These are phyloP conservation scores for Zelleria hepariella DNA, from an alignment of 2,888 invertebrate species.

Conservation along the genomic window DNA sequence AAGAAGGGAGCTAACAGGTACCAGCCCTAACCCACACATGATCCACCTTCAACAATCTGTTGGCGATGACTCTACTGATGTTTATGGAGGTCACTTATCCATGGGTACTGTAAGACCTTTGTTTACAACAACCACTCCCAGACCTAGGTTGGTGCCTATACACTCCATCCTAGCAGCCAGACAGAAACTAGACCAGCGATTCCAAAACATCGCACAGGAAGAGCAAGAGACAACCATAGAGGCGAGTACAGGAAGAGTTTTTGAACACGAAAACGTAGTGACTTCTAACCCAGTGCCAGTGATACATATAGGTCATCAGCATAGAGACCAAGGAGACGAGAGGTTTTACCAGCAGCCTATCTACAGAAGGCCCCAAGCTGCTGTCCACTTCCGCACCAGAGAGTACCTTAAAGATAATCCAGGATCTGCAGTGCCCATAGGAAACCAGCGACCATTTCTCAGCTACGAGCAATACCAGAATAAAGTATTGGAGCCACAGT, in stretches of 20 bases:
- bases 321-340: conserved; percentile 44
- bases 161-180: conserved; percentile 62
- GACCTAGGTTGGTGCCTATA: conserved; percentile 70
- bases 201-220: conserved; percentile 42
- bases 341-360: conserved; percentile 52
- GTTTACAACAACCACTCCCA: conserved; percentile 75
- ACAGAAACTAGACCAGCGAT: conserved; percentile 60
- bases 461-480: conserved; percentile 56
- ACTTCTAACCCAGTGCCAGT: conserved; percentile 70
- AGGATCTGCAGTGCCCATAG: conserved; percentile 60
- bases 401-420: conserved; percentile 66
- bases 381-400: conserved; percentile 55
- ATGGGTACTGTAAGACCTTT: conserved; percentile 76
- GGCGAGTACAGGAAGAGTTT: conserved; percentile 67
- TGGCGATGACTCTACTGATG: conserved; percentile 77
- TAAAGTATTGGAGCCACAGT: conserved; percentile 62
- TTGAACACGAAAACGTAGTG: conserved; percentile 57
- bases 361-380: conserved; percentile 42
- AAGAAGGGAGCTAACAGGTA: conserved; percentile 74
- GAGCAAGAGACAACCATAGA: conserved; percentile 62
- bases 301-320: conserved; percentile 60
- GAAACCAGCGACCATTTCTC: conserved; percentile 65
- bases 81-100: conserved; percentile 77
- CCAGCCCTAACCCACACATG: conserved; percentile 70
- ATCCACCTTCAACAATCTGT: conserved; percentile 70